Conservation (phyloP, 2,888 invertebrate species). For the Polylopha cassiicola region DNA sequence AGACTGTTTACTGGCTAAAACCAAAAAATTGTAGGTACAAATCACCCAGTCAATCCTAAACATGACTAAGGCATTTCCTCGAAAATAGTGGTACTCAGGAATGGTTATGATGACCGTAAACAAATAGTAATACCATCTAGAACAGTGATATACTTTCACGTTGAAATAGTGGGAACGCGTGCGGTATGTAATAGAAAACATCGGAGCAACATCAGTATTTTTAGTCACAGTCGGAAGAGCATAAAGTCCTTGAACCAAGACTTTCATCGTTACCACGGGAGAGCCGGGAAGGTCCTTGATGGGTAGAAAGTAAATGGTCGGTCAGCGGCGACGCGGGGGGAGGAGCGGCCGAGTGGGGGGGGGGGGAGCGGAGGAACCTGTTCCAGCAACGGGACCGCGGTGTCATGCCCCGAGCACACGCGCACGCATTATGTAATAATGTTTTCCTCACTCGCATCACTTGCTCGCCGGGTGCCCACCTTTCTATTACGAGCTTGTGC, state of each 20-base stretch:
- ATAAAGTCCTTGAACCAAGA: slow-evolving; percentile 14
- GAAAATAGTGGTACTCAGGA: too few relatives aligned
- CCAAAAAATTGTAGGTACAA: too few relatives aligned
- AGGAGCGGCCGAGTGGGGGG: slow-evolving; percentile 31
- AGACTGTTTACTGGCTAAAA: slow-evolving; percentile 3
- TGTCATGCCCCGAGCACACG: slow-evolving; percentile 56
- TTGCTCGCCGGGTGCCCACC: slow-evolving; percentile 34
- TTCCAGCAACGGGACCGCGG: slow-evolving; percentile 68
- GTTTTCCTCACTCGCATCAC: slow-evolving; percentile 63
- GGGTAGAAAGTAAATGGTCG: slow-evolving; percentile 73
- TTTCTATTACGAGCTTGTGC: slow-evolving; percentile 20
- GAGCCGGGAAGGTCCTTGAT: slow-evolving; percentile 65
- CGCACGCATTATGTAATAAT: slow-evolving; percentile 73
- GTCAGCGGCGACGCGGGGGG: slow-evolving; percentile 49
- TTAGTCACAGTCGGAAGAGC: neutral
- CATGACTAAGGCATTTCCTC: too few relatives aligned
- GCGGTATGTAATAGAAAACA: too few relatives aligned
- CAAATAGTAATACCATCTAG: too few relatives aligned
- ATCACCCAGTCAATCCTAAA: too few relatives aligned
- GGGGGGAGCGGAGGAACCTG: slow-evolving; percentile 59
- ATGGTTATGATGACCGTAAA: too few relatives aligned
- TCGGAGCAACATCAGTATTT: too few relatives aligned
- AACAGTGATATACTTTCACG: too few relatives aligned
- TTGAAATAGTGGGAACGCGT: too few relatives aligned
- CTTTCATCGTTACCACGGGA: slow-evolving; percentile 27